phyloP scores from a whole-genome alignment of 2,888 invertebrate genomes.

The Heliconius aoede region DNA sequence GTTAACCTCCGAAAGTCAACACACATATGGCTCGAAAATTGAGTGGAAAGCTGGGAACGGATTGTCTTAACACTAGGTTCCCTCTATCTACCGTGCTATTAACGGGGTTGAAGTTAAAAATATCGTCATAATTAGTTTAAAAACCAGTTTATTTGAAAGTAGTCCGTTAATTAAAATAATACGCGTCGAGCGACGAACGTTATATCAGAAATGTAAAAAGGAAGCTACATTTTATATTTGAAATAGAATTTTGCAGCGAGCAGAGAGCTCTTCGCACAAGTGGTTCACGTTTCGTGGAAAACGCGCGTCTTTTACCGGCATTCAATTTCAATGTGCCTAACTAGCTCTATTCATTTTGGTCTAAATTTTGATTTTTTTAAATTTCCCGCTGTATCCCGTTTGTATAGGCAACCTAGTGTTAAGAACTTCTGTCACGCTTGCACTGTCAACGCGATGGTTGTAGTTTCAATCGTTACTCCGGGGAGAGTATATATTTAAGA shows the following conservation, averaged over 20 bases:
- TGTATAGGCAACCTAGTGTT: neutral
- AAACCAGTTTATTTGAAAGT: constrained; percentile 1
- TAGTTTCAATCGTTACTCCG: too few species aligned
- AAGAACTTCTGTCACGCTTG: neutral
- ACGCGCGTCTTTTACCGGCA: constrained; percentile 16
- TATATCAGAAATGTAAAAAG: constrained; percentile 4
- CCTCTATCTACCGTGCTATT: neutral
- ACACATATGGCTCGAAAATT: neutral
- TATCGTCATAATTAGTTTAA: neutral
- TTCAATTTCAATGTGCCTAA: constrained; percentile 13
- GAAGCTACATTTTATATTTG: constrained; percentile 17
- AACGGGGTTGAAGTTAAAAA: neutral
- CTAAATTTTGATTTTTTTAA: neutral
- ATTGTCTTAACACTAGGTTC: neutral
- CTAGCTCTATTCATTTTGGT: constrained; percentile 14
- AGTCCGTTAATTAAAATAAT: constrained; percentile 10
- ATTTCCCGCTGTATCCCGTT: neutral
- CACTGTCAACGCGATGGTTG: too few species aligned
- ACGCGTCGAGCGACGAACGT: neutral
- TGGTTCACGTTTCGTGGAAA: constrained; percentile 3
- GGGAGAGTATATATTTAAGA: too few species aligned
- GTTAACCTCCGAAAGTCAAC: neutral
- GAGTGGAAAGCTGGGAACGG: too few species aligned
- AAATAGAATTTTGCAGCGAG: constrained; percentile 22
- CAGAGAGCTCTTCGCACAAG: constrained; percentile 18